Evolutionary conservation across 2,888 invertebrate genomes (phyloP), one percentile per base, ranked within the genome.

Genomic region (Agonum fuliginosum): DNA sequence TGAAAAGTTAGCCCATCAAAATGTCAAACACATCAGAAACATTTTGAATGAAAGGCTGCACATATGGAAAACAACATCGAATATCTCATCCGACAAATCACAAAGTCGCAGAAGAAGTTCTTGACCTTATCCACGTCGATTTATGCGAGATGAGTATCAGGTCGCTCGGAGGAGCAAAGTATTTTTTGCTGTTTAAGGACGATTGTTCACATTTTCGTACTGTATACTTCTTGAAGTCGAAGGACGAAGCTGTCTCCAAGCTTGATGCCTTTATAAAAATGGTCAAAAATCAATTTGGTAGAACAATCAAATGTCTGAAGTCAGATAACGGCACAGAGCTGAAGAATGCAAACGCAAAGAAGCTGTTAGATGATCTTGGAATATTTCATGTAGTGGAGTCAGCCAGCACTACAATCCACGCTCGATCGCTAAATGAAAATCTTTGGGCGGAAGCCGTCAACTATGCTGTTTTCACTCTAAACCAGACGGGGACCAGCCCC

Each of bases 91-190:
- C 81, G 0, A 79, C 10, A 76, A 83, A 83, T 75, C 12, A 24
- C 1, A 81, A 81, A 14, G 78, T 81, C 71, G 80, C 83, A 34
- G 43, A 78, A 70, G 58, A 75, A 43, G 43, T 78, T 10, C 54
- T 82, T 17, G 82, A 83, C 58, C 6, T 80, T n/a, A 69, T 83
- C 72, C 83, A 83, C 78, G 82, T 83, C 17, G 83, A 83, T 70
- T 48, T 83, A 27, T 75, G 83, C 19, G 82, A 83, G 71, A 82
- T 83, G 78, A 80, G 82, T 30, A 70, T 80, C 24, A 67, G 12
- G 17, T 83, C 82, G 46, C 24, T 81, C 54, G 82, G 81, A 80
- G 83, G 81, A 80, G 82, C 82, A 0, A 83, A 82, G 81, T 75
- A 82, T 74, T 83, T 83, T 54, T 70, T 83, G 3, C 20, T 83